Percentiles rank a stretch among this genome's conserved stretches.
These are phyloP conservation scores for Eira barbara DNA, from an alignment of 2,113 vertebrate genomes.

Conservation along the genomic window DNA sequence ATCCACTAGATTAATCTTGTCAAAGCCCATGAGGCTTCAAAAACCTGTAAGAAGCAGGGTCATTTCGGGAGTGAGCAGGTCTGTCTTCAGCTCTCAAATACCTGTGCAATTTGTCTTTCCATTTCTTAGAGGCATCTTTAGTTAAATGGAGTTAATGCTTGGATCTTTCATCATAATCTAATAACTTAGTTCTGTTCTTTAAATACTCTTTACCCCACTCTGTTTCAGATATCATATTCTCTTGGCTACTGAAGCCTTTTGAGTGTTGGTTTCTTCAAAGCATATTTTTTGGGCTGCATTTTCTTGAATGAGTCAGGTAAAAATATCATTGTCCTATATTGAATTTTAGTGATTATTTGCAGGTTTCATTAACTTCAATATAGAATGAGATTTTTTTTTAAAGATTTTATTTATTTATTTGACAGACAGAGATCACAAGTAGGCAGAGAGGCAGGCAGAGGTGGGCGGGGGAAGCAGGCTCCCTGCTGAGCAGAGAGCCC, in stretches of 20 bases:
- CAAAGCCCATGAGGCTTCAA: background rate
- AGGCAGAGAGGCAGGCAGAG: too few species aligned
- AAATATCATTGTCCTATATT: background rate
- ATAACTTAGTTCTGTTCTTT: background rate
- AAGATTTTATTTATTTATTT: too few species aligned
- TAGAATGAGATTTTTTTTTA: background rate
- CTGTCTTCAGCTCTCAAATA: conserved; percentile 37
- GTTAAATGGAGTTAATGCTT: background rate
- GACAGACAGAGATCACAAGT: too few species aligned
- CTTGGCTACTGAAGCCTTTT: background rate
- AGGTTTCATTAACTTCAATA: background rate
- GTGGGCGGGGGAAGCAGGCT: too few species aligned
- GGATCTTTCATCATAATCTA: conserved; percentile 44
- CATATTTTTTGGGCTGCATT: background rate
- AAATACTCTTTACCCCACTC: background rate
- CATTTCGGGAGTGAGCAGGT: background rate
- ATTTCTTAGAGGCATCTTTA: background rate
- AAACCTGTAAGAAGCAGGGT: background rate
- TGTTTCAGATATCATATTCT: background rate
- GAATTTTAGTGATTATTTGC: background rate
- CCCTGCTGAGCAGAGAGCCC: too few species aligned
- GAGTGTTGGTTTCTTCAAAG: background rate
- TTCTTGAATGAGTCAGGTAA: background rate
- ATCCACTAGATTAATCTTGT: conserved; percentile 32
- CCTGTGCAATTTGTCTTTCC: background rate